A percentile compares a stretch with the other conserved stretches of the same genome.
Evolutionary conservation across 2,888 invertebrate genomes (phyloP).

Genomic region (Myopa testacea): DNA sequence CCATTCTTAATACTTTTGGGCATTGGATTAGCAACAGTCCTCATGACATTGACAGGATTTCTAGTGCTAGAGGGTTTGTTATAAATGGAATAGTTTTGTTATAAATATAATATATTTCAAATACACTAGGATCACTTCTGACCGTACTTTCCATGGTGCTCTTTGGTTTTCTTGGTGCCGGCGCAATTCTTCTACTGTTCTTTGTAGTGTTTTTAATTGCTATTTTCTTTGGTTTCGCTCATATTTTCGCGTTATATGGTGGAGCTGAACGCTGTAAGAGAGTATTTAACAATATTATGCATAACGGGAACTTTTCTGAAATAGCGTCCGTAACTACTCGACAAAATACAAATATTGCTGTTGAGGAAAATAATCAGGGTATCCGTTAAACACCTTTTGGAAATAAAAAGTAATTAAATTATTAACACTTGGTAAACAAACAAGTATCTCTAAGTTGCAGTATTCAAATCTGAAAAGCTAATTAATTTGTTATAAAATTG

Average conservation of each 20-base stretch:
- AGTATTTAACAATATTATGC: conserved; percentile 51
- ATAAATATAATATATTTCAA: not conserved
- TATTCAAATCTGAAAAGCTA: too few relatives aligned
- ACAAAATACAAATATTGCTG: not conserved
- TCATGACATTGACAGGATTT: conserved; percentile 65
- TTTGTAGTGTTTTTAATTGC: conserved; percentile 55
- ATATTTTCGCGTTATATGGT: conserved; percentile 58
- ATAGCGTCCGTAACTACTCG: not conserved
- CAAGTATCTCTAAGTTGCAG: too few relatives aligned
- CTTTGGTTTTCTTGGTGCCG: conserved; percentile 60
- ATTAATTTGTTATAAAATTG: too few relatives aligned
- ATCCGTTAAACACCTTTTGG: too few relatives aligned
- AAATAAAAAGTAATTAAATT: too few relatives aligned
- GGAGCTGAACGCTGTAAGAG: conserved; percentile 52
- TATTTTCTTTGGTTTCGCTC: conserved; percentile 63
- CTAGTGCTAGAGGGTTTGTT: conserved; percentile 63
- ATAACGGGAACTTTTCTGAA: conserved; percentile 36
- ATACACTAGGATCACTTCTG: conserved; percentile 60
- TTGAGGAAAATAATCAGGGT: too few relatives aligned
- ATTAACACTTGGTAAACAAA: too few relatives aligned
- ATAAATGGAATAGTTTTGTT: not conserved
- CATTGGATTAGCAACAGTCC: conserved; percentile 61
- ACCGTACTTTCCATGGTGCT: conserved; percentile 62
- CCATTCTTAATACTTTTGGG: conserved; percentile 62
- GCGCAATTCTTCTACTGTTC: conserved; percentile 55